phyloP scores from a whole-genome alignment of 2,113 vertebrate species.

The Vicugna pacos region DNA sequence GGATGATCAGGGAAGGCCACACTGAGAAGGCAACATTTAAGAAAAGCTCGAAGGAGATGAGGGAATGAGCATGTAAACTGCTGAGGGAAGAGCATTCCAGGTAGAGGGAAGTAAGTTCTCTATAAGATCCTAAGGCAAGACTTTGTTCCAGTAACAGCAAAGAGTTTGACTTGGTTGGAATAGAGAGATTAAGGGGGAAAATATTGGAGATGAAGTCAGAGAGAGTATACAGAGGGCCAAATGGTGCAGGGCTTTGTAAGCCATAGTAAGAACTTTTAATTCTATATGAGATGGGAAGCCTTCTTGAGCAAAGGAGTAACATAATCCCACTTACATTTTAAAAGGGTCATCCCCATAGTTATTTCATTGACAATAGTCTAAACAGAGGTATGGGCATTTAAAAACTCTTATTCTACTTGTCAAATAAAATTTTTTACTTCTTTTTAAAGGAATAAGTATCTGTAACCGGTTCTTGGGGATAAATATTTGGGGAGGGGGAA shows the following conservation, averaged over 20 bases:
- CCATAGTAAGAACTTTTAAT: neutral
- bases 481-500: neutral
- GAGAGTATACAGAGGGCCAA: neutral
- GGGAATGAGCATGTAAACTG: neutral
- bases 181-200: neutral
- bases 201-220: neutral
- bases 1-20: neutral
- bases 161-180: neutral
- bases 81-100: neutral
- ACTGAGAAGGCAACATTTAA: neutral
- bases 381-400: neutral
- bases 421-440: neutral
- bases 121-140: neutral
- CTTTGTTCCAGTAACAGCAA: neutral
- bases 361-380: neutral
- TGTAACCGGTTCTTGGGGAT: neutral
- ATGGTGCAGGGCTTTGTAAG: neutral
- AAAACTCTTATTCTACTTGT: neutral
- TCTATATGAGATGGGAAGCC: neutral
- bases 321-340: neutral
- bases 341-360: neutral
- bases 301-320: neutral
- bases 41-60: neutral
- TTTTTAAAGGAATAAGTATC: neutral
- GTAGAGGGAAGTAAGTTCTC: neutral